These are phyloP conservation scores for Pantherophis vulpinus DNA, from an alignment of 2,797 vertebrate species.

Conservation along the genomic window DNA sequence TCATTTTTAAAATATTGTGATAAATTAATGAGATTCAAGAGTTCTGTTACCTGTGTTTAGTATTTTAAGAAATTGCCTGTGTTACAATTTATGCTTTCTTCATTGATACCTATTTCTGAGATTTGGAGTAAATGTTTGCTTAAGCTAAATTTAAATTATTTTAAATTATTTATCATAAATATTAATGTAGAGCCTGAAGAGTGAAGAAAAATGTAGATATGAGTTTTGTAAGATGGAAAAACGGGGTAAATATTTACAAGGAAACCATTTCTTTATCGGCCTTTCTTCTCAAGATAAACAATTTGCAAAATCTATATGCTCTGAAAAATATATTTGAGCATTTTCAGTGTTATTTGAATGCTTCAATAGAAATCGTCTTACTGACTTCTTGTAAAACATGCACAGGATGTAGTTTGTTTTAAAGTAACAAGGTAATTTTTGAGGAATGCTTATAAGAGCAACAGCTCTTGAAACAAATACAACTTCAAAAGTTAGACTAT, in stretches of 20 bases:
- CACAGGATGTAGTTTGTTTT: not conserved
- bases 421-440: not conserved
- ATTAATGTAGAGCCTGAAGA: conserved; percentile 77
- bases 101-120: not conserved
- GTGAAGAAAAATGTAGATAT: conserved; percentile 46
- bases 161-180: conserved; percentile 50
- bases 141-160: conserved; percentile 5
- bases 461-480: not conserved
- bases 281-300: conserved; percentile 5
- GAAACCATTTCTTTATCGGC: conserved; percentile 31
- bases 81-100: not conserved
- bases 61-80: conserved; percentile 15
- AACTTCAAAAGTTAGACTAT: not conserved
- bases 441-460: not conserved
- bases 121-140: not conserved
- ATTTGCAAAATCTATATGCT: not conserved
- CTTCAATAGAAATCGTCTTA: not conserved
- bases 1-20: conserved; percentile 37
- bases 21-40: conserved; percentile 3
- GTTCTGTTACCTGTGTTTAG: not conserved
- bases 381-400: not conserved
- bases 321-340: conserved; percentile 8
- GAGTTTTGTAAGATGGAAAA: conserved; percentile 23
- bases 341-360: not conserved
- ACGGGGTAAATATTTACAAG: conserved; percentile 26